Evolutionary conservation across 2,888 invertebrate species (phyloP).

Genomic region (Coenonympha glycerion): DNA sequence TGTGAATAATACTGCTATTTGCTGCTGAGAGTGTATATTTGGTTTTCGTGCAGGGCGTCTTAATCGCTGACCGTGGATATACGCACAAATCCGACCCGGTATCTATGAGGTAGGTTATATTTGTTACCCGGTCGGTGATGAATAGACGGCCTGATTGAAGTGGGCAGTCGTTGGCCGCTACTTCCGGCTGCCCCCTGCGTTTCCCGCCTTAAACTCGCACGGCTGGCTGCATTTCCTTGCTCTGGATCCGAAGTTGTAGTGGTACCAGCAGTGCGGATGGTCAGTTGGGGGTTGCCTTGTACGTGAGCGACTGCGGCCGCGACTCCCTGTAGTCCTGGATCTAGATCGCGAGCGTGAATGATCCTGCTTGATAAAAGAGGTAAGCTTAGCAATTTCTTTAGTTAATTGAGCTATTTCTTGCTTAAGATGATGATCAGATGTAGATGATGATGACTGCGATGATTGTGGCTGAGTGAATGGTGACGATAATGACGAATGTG

Average conservation of each 20-base stretch:
- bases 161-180: slow-evolving; percentile 26
- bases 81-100: slow-evolving; percentile 23
- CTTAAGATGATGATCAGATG: too few species aligned
- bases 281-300: too few species aligned
- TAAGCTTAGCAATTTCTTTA: too few species aligned
- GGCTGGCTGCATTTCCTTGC: not conserved
- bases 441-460: too few species aligned
- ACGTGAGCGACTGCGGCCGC: not conserved
- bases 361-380: too few species aligned
- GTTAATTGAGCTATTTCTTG: too few species aligned
- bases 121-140: slow-evolving; percentile 24
- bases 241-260: not conserved
- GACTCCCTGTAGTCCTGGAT: not conserved
- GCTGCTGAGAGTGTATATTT: slow-evolving; percentile 21
- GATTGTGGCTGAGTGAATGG: too few species aligned
- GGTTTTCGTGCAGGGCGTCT: slow-evolving; percentile 5
- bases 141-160: slow-evolving; percentile 27
- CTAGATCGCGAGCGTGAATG: not conserved
- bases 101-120: slow-evolving; percentile 17
- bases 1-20: slow-evolving; percentile 20
- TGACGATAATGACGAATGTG: too few species aligned
- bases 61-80: slow-evolving; percentile 14
- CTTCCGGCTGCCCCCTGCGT: too few species aligned
- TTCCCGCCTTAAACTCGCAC: not conserved
- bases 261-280: not conserved